phyloP scores from a whole-genome alignment of 2,888 invertebrate species.

The Coelinius sp. region DNA sequence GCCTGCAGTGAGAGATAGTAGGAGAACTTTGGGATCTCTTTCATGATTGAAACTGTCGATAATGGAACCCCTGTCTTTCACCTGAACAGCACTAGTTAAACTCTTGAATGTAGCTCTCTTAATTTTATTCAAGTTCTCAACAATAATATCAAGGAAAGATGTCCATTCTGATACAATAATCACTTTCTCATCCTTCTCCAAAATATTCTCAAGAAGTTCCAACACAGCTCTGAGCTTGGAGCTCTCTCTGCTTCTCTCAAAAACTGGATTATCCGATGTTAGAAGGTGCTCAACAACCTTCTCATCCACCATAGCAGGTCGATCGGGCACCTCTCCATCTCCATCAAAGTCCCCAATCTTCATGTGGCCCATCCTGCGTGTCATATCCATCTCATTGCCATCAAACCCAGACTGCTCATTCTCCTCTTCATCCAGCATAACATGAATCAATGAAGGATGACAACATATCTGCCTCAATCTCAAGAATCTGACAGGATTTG shows the following conservation, averaged over 20 bases:
- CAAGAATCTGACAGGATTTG: conserved; percentile 77
- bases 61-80: conserved; percentile 76
- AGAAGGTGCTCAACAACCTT: conserved; percentile 78
- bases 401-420: conserved; percentile 68
- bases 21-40: conserved; percentile 74
- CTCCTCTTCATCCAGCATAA: conserved; percentile 72
- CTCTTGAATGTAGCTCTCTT: conserved; percentile 72
- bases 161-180: conserved; percentile 97
- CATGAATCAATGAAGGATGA: conserved; percentile 86
- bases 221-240: conserved; percentile 78
- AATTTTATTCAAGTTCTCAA: conserved; percentile 77
- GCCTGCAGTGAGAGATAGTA: conserved; percentile 92
- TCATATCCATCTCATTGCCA: conserved; percentile 52
- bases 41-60: conserved; percentile 59
- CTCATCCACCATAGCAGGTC: conserved; percentile 71
- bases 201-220: conserved; percentile 72
- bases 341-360: background rate
- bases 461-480: conserved; percentile 91
- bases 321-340: conserved; percentile 24
- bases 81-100: conserved; percentile 77
- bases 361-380: background rate
- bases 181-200: conserved; percentile 77
- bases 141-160: conserved; percentile 82
- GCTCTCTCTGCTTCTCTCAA: conserved; percentile 75
- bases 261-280: conserved; percentile 81